Evolutionary conservation across 2,797 vertebrate species (phyloP).

Genomic region (Eupleurogrammus muticus): DNA sequence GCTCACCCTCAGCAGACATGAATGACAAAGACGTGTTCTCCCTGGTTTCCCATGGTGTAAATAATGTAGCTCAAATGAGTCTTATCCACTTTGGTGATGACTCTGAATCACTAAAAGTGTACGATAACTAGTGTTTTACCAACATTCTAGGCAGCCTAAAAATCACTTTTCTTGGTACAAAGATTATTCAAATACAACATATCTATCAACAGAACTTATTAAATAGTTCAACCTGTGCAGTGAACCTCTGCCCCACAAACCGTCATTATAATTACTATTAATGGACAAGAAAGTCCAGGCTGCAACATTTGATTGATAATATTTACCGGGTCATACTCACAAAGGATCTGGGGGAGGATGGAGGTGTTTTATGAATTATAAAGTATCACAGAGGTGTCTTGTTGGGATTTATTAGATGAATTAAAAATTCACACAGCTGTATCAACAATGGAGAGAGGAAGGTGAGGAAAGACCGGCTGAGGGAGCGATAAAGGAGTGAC

Average conservation of each 20-base stretch:
- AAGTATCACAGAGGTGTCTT: neutral
- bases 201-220: no score
- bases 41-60: no score
- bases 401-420: slow-evolving; percentile 16
- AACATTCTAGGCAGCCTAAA: no score
- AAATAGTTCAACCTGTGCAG: no score
- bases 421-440: slow-evolving; percentile 37
- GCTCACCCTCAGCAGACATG: no score
- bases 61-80: no score
- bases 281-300: neutral
- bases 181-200: no score
- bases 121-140: no score
- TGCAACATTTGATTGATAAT: slow-evolving; percentile 12
- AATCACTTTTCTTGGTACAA: no score
- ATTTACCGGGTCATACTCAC: neutral
- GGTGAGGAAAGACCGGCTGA: neutral
- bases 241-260: neutral
- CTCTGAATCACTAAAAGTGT: no score
- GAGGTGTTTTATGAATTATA: slow-evolving; percentile 1
- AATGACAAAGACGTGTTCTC: no score
- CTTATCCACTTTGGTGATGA: no score
- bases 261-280: slow-evolving; percentile 4
- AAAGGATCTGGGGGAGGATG: slow-evolving; percentile 10
- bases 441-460: slow-evolving; percentile 25
- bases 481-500: slow-evolving; percentile 10